Base-by-base conservation (phyloP, 2,797 vertebrate genomes). In the Selene dorsalis region DNA sequence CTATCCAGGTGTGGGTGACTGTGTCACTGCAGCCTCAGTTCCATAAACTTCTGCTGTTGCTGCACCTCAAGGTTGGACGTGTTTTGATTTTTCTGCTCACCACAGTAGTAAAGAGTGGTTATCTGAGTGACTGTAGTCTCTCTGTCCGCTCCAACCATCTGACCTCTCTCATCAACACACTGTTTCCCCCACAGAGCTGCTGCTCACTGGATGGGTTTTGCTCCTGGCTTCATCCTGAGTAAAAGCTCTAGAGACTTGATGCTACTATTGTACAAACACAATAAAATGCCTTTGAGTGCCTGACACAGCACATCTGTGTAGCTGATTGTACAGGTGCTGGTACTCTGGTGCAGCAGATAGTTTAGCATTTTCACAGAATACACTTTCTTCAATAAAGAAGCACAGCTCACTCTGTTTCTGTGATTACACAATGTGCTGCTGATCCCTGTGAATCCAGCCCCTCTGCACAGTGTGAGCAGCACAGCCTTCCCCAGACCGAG, bases 401-500 rank as follows among this genome's bases (percentile, higher is more conserved):
- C n/a, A 26, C 12, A 26, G 24, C 22, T 53, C 52, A 26, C 12
- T 53, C 22, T 53, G 12, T 26, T 53, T 3, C 52, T 26, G 28
- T 71, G n/a, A 58, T 28, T 26, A 3, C 14, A 16, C 26, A 56
- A 7, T 57, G 26, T 11, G 16, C 5, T 17, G 26, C 38, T 47
- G 41, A 59, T 68, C 68, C 47, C 53, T 35, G 39, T 35, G 63
- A 69, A n/a, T 69, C 53, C 18, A 26, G 58, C n/a, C 62, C 35
- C 11, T n/a, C 43, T 67, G 64, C 47, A 28, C 20, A 28, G 9
- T 18, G 39, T 71, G n/a, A 68, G 22, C 20, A 68, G 22, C 20
- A 41, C n/a, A 45, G 30, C 20, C 4, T 61, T 28, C 68, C 14
- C 26, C 20, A 62, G 52, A 39, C 57, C 63, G 39, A 56, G 68